Evolutionary conservation across 2,888 invertebrate species (phyloP), one percentile per base, ranked within the genome.

Genomic region (Epirrita christyi): DNA sequence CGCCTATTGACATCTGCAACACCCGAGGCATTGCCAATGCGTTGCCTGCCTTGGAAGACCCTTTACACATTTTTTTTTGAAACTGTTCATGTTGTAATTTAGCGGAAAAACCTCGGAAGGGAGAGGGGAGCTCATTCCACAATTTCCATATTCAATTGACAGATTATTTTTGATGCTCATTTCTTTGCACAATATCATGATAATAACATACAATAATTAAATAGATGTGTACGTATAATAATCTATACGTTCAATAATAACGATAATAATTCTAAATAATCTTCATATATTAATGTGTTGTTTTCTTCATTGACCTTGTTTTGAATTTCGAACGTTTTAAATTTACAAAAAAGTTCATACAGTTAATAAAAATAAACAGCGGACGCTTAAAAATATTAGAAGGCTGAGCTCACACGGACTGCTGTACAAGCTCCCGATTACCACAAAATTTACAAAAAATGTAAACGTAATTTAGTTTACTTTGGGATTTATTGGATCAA

Each of bases 401-500:
- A 45, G 21, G 53, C 40, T 28, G 44, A 41, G 40, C 29, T 41
- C 27, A 59, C 41, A 47, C 44, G 36, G 36, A 10, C 15, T 32
- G 49, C 38, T 48, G 48, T 49, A 45, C 28, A 44, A 55, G 38
- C 44, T 38, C 36, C 7, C 27, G 45, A 21, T 2, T 21, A 21
- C 21, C 21, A 21, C 21, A 21, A 46, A 32, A 32, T 32, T 36
- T 57, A 43, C 47, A 27, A 55, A 53, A 50, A 52, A 44, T 32
- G 27, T 15, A 57, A 50, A 53, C 38, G 47, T 53, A 58, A 55
- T 55, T 58, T 49, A 60, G 59, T 63, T 62, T 57, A 59, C 56
- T 55, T 58, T 55, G 54, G 14, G 52, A 62, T 64, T 64, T 64
- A 66, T 57, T 61, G 64, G 55, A 64, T 62, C 57, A 68, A 64